These are phyloP conservation scores for Lasioglossum oenotherae DNA, from an alignment of 2,888 invertebrate species.

Conservation along the genomic window DNA sequence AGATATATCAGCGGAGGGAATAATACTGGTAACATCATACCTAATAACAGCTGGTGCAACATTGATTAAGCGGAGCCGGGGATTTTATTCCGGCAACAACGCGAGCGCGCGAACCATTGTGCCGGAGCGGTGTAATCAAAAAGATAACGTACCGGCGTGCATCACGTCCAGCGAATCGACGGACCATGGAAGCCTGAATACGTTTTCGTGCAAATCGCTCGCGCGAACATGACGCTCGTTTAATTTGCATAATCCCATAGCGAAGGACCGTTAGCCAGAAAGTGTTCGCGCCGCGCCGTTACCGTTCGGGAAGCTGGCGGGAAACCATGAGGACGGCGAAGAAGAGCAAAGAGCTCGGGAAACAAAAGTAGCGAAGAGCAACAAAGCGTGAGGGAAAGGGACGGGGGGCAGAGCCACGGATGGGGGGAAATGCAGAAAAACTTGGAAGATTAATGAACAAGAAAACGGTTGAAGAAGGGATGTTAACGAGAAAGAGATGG, in stretches of 20 bases:
- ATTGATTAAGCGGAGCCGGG: neutral
- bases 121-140: slow-evolving; percentile 39
- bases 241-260: slow-evolving; percentile 80
- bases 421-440: neutral
- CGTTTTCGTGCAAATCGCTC: slow-evolving; percentile 55
- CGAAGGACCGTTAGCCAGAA: slow-evolving; percentile 77
- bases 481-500: slow-evolving; percentile 38
- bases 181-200: slow-evolving; percentile 43
- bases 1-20: neutral
- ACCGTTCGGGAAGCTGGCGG: slow-evolving; percentile 57
- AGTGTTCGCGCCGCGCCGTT: slow-evolving; percentile 73
- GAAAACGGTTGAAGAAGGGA: slow-evolving; percentile 24
- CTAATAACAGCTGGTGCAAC: slow-evolving; percentile 6
- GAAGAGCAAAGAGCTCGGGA: slow-evolving; percentile 5
- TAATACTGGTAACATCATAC: neutral
- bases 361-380: slow-evolving; percentile 31
- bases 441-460: slow-evolving; percentile 31
- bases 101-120: slow-evolving; percentile 11
- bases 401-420: neutral
- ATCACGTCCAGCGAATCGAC: slow-evolving; percentile 45
- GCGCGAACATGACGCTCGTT: slow-evolving; percentile 77
- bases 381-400: neutral
- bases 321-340: neutral
- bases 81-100: slow-evolving; percentile 12
- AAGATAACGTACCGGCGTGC: slow-evolving; percentile 46